Evolutionary conservation across 2,888 invertebrate species (phyloP), one percentile per base, ranked within the genome.

Genomic region (Papilio demoleus): DNA sequence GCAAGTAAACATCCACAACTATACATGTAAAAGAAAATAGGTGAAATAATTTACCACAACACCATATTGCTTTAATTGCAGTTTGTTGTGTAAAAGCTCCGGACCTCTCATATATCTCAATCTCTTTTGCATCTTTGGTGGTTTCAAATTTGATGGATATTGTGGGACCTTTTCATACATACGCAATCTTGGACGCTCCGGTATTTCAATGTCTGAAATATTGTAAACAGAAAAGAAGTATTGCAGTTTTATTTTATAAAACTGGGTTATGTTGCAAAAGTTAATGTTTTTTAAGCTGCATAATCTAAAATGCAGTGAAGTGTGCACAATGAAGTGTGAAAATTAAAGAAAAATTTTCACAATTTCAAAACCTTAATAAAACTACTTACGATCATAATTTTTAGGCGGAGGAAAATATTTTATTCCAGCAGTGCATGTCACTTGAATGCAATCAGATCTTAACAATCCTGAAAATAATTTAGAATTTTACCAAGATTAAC

Each of bases 11-110:
- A n/a, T n/a, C n/a, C n/a, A n/a, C n/a, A n/a, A n/a, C n/a, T n/a
- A n/a, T n/a, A n/a, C n/a, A n/a, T n/a, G n/a, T n/a, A n/a, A n/a
- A n/a, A n/a, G n/a, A n/a, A n/a, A n/a, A n/a, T n/a, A n/a, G n/a
- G n/a, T n/a, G n/a, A n/a, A n/a, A n/a, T n/a, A 76, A 88, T 94
- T 92, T 91, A 98, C 98, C 86, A 98, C 93, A 73, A 99, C 95
- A 53, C 98, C 99, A 93, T 95, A 99, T 81, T 99, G 99, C 80
- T 97, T 96, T 78, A 99, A 96, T 70, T 97, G 93, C 12, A 99
- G 90, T 65, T 94, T 94, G 76, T 96, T 99, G 79, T 99, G 98
- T 27, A 98, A 83, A 5, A 84, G 73, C 87, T 99, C 99, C 0
- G 98, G 98, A 0, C 99, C 99, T 82, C 98, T 93, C 96, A 98